These are phyloP conservation scores for Aselliscus stoliczkanus DNA, from an alignment of 2,797 vertebrate species.

Conservation along the genomic window DNA sequence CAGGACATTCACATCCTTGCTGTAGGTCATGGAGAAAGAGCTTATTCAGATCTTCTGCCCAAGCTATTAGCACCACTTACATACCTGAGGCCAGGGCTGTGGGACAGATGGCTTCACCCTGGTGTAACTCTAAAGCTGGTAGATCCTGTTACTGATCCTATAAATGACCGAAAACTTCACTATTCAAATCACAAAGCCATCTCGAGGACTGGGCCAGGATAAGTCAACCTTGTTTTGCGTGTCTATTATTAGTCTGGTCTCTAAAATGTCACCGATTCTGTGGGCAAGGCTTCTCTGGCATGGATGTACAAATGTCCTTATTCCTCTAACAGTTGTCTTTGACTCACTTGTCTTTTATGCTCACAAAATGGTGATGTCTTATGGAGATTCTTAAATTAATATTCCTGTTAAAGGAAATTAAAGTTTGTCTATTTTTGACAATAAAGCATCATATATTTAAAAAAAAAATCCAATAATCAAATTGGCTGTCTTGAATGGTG, in stretches of 20 bases:
- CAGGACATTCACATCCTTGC: neutral
- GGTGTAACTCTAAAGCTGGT: too few relatives aligned
- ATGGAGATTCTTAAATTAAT: constrained; percentile 14
- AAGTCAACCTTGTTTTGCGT: neutral
- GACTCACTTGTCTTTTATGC: neutral
- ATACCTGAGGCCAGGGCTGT: neutral
- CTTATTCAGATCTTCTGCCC: neutral
- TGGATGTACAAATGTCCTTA: neutral
- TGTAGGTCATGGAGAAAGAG: neutral
- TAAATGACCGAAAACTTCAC: neutral
- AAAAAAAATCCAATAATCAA: neutral
- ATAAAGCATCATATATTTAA: constrained; percentile 55
- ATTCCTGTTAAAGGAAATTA: constrained; percentile 63
- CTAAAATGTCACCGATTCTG: neutral
- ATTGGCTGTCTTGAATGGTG: neutral
- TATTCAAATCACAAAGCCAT: neutral
- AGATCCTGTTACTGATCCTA: neutral
- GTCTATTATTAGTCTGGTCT: neutral
- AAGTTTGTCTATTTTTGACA: constrained; percentile 66
- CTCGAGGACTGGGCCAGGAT: neutral
- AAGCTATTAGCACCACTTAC: neutral
- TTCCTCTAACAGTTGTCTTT: neutral
- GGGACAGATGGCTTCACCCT: neutral
- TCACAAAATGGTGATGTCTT: neutral
- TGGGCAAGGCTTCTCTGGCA: neutral